phyloP scores from a whole-genome alignment of 2,113 vertebrate species.

The Chascanopsetta lugubris region DNA sequence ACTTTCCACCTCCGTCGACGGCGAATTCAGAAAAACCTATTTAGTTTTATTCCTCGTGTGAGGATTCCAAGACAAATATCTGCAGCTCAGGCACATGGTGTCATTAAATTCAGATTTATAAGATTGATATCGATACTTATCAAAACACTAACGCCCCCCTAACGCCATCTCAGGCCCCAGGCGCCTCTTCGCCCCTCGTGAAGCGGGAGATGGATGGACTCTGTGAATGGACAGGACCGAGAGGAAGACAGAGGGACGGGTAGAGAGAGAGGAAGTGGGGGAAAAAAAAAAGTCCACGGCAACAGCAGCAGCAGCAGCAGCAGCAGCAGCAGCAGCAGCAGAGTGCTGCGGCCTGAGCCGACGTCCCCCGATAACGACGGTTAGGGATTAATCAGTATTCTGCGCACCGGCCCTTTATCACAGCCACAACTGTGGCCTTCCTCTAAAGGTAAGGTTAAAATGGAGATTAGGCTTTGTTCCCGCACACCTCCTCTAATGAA shows the following conservation, averaged over 20 bases:
- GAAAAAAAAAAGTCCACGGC: slow-evolving; percentile 47
- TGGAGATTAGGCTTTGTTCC: slow-evolving; percentile 77
- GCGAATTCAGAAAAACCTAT: slow-evolving; percentile 53
- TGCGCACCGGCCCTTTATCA: slow-evolving; percentile 68
- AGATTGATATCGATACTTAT: slow-evolving; percentile 76
- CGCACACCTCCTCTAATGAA: slow-evolving; percentile 73
- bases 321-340: slow-evolving; percentile 36
- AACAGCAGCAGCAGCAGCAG: slow-evolving; percentile 36
- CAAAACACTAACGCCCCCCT: slow-evolving; percentile 68
- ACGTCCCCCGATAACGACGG: slow-evolving; percentile 70
- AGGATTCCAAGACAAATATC: slow-evolving; percentile 66
- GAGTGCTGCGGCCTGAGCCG: slow-evolving; percentile 60
- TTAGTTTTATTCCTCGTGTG: slow-evolving; percentile 56
- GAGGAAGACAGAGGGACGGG: slow-evolving; percentile 37
- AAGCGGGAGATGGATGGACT: slow-evolving; percentile 55
- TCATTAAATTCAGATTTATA: slow-evolving; percentile 77
- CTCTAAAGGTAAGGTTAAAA: slow-evolving; percentile 80
- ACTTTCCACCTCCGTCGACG: slow-evolving; percentile 33
- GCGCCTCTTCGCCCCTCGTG: slow-evolving; percentile 49
- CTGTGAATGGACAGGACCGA: slow-evolving; percentile 27
- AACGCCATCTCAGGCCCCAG: slow-evolving; percentile 48
- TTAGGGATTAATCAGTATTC: slow-evolving; percentile 77
- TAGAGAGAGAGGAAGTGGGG: slow-evolving; percentile 12
- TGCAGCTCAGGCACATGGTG: slow-evolving; percentile 34
- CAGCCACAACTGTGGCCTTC: slow-evolving; percentile 62